Evolutionary conservation across 2,797 vertebrate genomes (phyloP), one percentile per base, ranked within the genome.

Genomic region (Acrossocheilus fasciatus): DNA sequence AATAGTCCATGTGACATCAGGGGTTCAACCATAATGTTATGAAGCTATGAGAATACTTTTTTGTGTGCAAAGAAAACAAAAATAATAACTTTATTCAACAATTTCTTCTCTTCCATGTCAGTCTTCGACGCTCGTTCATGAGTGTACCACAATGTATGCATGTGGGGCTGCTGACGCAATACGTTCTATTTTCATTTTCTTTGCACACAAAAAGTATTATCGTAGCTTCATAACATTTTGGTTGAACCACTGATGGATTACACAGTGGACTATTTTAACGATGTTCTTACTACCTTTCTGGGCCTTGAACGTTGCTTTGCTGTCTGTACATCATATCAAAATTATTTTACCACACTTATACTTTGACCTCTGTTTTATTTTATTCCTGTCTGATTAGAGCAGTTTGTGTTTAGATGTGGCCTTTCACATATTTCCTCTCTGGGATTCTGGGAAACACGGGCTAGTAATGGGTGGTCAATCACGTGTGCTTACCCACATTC

Each of bases 281-380:
- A 62, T 62, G 11, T 23, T n/a, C 4, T 62, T n/a, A 59, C n/a
- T 62, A 62, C 57, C 57, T 59, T n/a, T n/a, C 57, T 26, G 57
- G 57, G 23, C 23, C 23, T 26, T 62, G 4, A 26, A 26, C 2
- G 10, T 62, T 62, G 59, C 4, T 0, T 26, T 62, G 59, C 59
- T 62, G 4, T 62, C 23, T 5, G 12, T 62, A 4, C 23, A 26
- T 62, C 59, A 12, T 26, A 62, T 62, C 10, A 62, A 59, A 59
- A n/a, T 4, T 59, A 59, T 59, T 59, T 59, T 23, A 57, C 20
- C 18, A 57, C 14, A 74, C 14, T 72, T 10, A 41, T 9, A 41
- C 66, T 80, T 70, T 72, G 20, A 26, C 74, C 4, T 84, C 45
- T 50, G 47, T 54, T 18, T 68, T 82, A 12, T 17, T 83, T 14